Evolutionary conservation across 2,888 invertebrate genomes (phyloP).

Genomic region (Cremastinae sp.): DNA sequence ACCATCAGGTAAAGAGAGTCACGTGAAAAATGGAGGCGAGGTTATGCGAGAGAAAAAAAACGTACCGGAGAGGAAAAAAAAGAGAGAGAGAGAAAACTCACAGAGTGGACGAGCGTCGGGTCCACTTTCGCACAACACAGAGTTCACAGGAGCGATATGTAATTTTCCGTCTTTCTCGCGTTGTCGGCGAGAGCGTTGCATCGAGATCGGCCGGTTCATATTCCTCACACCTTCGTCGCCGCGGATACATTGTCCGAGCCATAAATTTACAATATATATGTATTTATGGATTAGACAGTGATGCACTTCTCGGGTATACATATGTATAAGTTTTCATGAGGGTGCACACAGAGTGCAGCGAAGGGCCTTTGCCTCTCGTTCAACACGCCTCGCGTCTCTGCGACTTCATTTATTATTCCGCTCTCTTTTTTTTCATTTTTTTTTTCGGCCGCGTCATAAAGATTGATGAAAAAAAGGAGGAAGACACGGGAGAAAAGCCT

Average conservation of each 20-base stretch:
- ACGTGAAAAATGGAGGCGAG: constrained; percentile 55
- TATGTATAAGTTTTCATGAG: constrained; percentile 60
- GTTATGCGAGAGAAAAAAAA: constrained; percentile 30
- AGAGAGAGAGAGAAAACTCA: constrained; percentile 22
- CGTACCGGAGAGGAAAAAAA: constrained; percentile 16
- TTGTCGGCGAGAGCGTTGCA: constrained; percentile 21
- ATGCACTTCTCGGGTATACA: constrained; percentile 51
- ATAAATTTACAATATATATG: constrained; percentile 69
- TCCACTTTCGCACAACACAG: constrained; percentile 59
- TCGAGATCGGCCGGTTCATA: constrained; percentile 21
- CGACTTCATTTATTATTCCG: constrained; percentile 49
- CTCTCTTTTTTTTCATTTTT: constrained; percentile 29
- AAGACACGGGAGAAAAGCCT: constrained; percentile 4
- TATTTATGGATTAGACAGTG: constrained; percentile 66
- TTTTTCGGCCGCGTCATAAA: constrained; percentile 16
- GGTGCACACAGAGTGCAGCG: constrained; percentile 33
- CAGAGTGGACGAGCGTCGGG: constrained; percentile 34
- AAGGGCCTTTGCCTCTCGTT: constrained; percentile 48
- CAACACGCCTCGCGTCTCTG: constrained; percentile 12
- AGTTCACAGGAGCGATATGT: constrained; percentile 60
- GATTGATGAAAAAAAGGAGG: constrained; percentile 42
- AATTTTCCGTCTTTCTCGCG: constrained; percentile 58
- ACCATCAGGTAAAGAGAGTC: too few species aligned
- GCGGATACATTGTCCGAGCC: constrained; percentile 57
- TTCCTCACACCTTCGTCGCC: constrained; percentile 10